Evolutionary conservation across 2,113 vertebrate species (phyloP).

Genomic region (Tichodroma muraria): DNA sequence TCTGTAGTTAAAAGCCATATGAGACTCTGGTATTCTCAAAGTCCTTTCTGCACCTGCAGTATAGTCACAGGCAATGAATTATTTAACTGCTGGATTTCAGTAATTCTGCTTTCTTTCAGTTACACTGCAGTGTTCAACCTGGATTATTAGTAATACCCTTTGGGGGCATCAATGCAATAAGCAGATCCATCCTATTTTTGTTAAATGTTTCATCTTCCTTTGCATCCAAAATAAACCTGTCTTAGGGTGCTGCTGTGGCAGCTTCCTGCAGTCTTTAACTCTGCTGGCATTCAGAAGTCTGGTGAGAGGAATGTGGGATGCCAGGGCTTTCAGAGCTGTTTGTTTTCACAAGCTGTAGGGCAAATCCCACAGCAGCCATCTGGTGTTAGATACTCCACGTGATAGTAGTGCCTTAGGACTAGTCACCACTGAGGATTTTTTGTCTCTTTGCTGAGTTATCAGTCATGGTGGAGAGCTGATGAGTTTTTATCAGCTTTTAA

Average conservation of each 20-base stretch:
- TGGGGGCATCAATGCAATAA: neutral
- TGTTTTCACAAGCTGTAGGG: neutral
- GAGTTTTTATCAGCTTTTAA: neutral
- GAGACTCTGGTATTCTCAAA: neutral
- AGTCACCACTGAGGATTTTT: neutral
- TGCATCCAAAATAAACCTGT: neutral
- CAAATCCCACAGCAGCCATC: neutral
- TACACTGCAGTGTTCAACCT: neutral
- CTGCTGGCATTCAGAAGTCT: neutral
- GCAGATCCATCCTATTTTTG: neutral
- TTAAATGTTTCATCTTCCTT: neutral
- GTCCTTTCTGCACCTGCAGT: neutral
- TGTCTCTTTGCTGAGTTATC: neutral
- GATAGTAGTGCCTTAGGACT: neutral
- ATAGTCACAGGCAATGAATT: neutral
- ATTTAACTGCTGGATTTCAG: neutral
- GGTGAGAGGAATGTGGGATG: neutral
- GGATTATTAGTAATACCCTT: neutral
- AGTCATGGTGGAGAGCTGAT: neutral
- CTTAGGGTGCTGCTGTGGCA: neutral
- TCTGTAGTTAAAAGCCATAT: neutral
- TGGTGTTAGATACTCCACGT: neutral
- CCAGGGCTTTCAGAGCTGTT: neutral
- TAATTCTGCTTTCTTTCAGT: neutral
- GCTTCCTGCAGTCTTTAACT: neutral